phyloP scores from a whole-genome alignment of 2,113 vertebrate species.

The Osmerus eperlanus region DNA sequence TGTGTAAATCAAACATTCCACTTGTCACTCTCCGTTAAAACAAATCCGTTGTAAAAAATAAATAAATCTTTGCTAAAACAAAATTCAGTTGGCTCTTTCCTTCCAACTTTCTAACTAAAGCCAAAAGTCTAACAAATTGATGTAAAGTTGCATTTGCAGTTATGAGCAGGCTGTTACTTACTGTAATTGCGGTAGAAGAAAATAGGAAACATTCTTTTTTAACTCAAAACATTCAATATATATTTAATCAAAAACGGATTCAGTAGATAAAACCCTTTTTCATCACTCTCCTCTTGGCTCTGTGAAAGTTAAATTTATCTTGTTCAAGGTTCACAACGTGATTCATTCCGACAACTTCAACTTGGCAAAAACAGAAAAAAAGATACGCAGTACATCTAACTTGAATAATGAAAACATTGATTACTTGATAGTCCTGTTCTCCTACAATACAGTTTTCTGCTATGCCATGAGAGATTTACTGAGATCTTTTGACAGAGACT shows the following conservation, averaged over 20 bases:
- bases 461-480: too few relatives aligned
- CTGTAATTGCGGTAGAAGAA: not conserved
- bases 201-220: not conserved
- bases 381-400: not conserved
- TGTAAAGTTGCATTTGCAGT: too few relatives aligned
- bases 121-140: not conserved
- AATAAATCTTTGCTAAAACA: not conserved
- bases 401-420: too few relatives aligned
- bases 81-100: not conserved
- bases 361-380: not conserved
- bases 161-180: too few relatives aligned
- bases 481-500: too few relatives aligned
- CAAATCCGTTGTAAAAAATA: not conserved
- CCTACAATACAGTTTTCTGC: too few relatives aligned
- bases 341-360: conserved; percentile 9
- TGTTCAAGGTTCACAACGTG: not conserved
- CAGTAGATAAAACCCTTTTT: not conserved
- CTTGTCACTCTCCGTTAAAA: conserved; percentile 8
- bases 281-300: not conserved
- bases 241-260: conserved; percentile 6
- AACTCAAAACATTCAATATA: not conserved
- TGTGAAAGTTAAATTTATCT: conserved; percentile 8
- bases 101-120: not conserved
- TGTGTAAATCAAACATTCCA: conserved; percentile 4
- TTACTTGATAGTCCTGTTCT: too few relatives aligned